Conservation (phyloP, 2,113 vertebrate genomes). For the Thinocorus orbignyianus region DNA sequence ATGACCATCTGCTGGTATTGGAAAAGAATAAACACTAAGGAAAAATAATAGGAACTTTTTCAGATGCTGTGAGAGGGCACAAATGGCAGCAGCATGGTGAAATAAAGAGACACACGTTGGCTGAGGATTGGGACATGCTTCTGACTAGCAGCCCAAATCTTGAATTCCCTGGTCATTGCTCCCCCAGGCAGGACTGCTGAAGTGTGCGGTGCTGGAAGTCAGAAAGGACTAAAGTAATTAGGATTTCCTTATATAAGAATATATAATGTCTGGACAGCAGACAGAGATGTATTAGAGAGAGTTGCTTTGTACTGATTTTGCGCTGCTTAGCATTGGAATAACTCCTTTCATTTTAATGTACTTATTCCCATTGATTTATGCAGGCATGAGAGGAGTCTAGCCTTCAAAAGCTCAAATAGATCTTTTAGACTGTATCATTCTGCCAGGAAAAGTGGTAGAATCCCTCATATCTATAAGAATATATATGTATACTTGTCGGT, state of each 20-base stretch:
- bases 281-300: not conserved
- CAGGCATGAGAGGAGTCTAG: not conserved
- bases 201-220: not conserved
- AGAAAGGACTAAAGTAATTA: not conserved
- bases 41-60: not conserved
- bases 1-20: not conserved
- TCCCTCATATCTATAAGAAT: not conserved
- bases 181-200: not conserved
- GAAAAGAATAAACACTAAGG: not conserved
- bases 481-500: not conserved
- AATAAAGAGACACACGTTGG: not conserved
- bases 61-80: not conserved
- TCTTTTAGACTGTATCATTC: not conserved
- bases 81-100: not conserved
- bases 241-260: not conserved
- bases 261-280: not conserved
- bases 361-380: constrained; percentile 47
- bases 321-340: not conserved
- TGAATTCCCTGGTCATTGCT: not conserved
- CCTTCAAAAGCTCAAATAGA: not conserved
- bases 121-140: not conserved
- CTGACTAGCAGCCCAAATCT: not conserved
- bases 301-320: not conserved
- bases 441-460: not conserved
- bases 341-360: not conserved